These are phyloP conservation scores for Lemur catta DNA, from an alignment of 2,797 vertebrate genomes.

Conservation along the genomic window DNA sequence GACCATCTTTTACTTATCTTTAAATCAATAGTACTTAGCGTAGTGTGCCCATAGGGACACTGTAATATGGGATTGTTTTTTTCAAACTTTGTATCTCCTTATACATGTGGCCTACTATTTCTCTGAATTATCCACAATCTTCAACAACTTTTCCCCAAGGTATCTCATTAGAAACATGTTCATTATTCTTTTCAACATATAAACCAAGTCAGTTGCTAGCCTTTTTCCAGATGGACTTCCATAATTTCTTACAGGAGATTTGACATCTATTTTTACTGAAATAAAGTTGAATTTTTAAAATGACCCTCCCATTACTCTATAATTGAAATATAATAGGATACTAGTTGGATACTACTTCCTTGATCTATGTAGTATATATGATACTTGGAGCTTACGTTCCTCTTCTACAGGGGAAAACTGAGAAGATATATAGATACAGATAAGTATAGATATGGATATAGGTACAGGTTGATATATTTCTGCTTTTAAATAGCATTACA, in stretches of 20 bases:
- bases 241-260: not conserved
- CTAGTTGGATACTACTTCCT: not conserved
- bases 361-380: not conserved
- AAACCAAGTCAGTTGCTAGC: not conserved
- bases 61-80: not conserved
- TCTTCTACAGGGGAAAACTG: not conserved
- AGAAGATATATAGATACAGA: not conserved
- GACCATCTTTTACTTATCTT: not conserved
- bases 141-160: not conserved
- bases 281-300: slow-evolving; percentile 13
- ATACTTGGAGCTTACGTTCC: not conserved
- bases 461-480: not conserved
- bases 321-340: not conserved
- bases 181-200: not conserved
- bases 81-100: not conserved
- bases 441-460: not conserved
- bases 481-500: not conserved
- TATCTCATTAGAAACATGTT: not conserved
- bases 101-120: not conserved
- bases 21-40: not conserved
- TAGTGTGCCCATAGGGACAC: not conserved
- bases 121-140: not conserved
- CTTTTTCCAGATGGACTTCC: not conserved
- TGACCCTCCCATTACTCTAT: not conserved
- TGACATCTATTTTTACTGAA: not conserved